Evolutionary conservation across 2,113 vertebrate species (phyloP).

Genomic region (Spilogale gracilis): DNA sequence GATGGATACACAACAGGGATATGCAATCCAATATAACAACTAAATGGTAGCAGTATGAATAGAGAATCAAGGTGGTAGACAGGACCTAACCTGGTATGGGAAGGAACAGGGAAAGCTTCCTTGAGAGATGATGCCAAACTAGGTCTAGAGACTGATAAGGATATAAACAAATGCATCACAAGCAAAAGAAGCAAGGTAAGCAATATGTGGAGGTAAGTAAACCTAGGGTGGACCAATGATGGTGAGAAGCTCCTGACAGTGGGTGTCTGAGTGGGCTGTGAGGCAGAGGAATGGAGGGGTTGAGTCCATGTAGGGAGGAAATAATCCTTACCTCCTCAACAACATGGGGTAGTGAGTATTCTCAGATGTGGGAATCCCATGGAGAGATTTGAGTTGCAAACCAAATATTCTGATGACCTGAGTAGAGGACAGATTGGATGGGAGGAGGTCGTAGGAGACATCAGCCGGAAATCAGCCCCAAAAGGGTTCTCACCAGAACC

Average conservation of each 20-base stretch:
- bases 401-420: not conserved
- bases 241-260: not conserved
- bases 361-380: too few species aligned
- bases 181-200: not conserved
- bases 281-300: not conserved
- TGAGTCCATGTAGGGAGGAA: not conserved
- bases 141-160: not conserved
- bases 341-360: not conserved
- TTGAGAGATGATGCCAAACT: not conserved
- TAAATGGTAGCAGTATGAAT: not conserved
- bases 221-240: accelerated
- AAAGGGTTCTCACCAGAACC: too few species aligned
- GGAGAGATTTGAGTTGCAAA: not conserved
- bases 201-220: not conserved
- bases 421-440: not conserved
- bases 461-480: not conserved
- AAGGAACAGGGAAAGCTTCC: not conserved
- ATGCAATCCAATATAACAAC: not conserved
- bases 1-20: not conserved
- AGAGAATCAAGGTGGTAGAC: not conserved
- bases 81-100: not conserved
- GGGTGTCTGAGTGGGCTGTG: too few species aligned
- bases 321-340: not conserved
- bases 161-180: not conserved
- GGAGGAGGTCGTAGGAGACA: not conserved